A percentile compares a stretch with the other conserved stretches of the same genome.
phyloP scores from a whole-genome alignment of 2,888 invertebrate species.

The Sicus ferrugineus region DNA sequence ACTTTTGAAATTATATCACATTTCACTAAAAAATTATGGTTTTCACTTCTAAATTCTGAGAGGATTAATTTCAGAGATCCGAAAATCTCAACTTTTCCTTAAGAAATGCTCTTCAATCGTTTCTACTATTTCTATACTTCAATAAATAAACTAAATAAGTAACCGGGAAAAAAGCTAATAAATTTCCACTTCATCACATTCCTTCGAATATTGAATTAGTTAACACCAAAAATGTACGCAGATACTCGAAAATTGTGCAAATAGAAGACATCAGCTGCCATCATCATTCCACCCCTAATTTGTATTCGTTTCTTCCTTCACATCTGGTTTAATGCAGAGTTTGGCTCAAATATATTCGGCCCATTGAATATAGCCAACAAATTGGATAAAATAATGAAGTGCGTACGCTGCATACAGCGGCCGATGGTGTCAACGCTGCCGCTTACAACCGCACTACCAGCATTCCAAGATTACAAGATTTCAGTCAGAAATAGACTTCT shows the following conservation, averaged over 20 bases:
- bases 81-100: no score
- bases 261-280: no score
- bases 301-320: not conserved
- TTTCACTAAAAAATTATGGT: no score
- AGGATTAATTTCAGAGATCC: no score
- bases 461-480: no score
- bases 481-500: no score
- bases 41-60: no score
- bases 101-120: no score
- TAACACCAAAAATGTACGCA: not conserved
- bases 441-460: not conserved
- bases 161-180: no score
- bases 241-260: not conserved
- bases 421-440: not conserved
- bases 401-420: not conserved
- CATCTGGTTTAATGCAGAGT: not conserved
- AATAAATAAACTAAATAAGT: no score
- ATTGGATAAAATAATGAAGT: not conserved
- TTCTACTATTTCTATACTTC: no score
- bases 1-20: no score
- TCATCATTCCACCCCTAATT: not conserved
- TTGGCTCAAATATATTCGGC: not conserved
- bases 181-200: not conserved
- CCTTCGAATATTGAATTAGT: not conserved
- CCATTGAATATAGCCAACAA: not conserved